phyloP scores from a whole-genome alignment of 2,797 vertebrate genomes.

The Tolypeutes matacus region DNA sequence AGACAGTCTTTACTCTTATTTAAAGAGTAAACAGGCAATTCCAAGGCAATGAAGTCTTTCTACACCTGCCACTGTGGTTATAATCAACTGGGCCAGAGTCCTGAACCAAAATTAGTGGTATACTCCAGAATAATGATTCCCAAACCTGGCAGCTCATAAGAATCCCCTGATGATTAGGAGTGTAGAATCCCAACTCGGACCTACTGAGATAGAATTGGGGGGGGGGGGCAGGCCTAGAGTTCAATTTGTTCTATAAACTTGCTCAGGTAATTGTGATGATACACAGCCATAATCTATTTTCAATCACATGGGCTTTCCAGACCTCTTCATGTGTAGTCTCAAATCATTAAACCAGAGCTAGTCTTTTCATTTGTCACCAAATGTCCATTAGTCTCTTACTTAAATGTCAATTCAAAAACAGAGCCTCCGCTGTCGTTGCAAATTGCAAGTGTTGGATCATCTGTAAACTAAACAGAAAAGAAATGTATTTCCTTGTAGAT shows the following conservation, averaged over 20 bases:
- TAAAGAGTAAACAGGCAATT: slow-evolving; percentile 54
- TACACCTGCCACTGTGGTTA: background rate
- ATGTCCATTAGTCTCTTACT: slow-evolving; percentile 89
- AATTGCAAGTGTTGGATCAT: slow-evolving; percentile 96
- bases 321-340: slow-evolving; percentile 65
- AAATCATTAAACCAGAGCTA: slow-evolving; percentile 59
- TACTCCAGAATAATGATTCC: background rate
- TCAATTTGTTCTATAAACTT: background rate
- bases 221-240: background rate
- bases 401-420: slow-evolving; percentile 97
- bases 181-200: slow-evolving; percentile 48
- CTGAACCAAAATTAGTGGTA: slow-evolving; percentile 51
- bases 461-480: slow-evolving; percentile 93
- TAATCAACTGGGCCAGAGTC: background rate
- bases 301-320: slow-evolving; percentile 60
- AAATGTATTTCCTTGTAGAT: slow-evolving; percentile 72
- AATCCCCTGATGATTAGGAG: background rate
- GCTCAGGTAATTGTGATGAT: slow-evolving; percentile 26
- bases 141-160: background rate
- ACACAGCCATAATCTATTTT: slow-evolving; percentile 52
- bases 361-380: slow-evolving; percentile 48
- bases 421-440: slow-evolving; percentile 99
- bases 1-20: slow-evolving; percentile 33
- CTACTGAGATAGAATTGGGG: slow-evolving; percentile 10
- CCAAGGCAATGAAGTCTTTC: slow-evolving; percentile 56